These are phyloP conservation scores for Heliconius erato DNA, from an alignment of 2,888 invertebrate species.

Conservation along the genomic window DNA sequence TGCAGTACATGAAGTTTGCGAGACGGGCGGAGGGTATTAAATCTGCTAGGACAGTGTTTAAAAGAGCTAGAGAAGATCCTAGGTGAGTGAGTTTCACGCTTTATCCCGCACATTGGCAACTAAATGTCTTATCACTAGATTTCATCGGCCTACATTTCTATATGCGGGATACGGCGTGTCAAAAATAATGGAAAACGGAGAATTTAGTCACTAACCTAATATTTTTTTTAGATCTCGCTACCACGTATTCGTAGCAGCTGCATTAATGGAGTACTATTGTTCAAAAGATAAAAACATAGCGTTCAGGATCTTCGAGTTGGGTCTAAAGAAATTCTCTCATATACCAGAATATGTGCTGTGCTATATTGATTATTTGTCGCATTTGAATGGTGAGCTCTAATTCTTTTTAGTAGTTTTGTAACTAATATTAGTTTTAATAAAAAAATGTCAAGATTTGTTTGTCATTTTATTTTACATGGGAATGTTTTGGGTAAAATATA, in stretches of 20 bases:
- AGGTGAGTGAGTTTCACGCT: constrained; percentile 66
- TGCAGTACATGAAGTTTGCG: constrained; percentile 99
- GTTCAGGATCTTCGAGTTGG: constrained; percentile 98
- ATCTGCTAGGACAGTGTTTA: constrained; percentile 97
- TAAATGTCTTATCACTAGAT: too few relatives aligned
- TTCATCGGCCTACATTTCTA: too few relatives aligned
- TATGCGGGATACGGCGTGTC: too few relatives aligned
- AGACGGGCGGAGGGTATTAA: constrained; percentile 99
- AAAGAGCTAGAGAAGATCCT: constrained; percentile 96
- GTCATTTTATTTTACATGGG: too few relatives aligned
- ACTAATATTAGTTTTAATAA: not conserved
- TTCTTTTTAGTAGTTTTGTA: not conserved
- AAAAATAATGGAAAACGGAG: not conserved
- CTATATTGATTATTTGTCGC: constrained; percentile 98
- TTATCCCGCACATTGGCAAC: not conserved
- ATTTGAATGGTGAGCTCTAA: constrained; percentile 92
- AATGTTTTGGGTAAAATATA: too few relatives aligned
- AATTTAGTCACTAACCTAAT: not conserved
- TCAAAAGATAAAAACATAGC: constrained; percentile 99
- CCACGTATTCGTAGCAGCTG: constrained; percentile 98
- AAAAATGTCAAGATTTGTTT: too few relatives aligned
- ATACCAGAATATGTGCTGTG: constrained; percentile 97
- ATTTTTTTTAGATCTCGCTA: constrained; percentile 88
- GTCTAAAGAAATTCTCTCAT: constrained; percentile 97
- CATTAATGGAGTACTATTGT: constrained; percentile 99